Conservation (phyloP, 2,888 invertebrate species). For the Willowsia nigromaculata region DNA sequence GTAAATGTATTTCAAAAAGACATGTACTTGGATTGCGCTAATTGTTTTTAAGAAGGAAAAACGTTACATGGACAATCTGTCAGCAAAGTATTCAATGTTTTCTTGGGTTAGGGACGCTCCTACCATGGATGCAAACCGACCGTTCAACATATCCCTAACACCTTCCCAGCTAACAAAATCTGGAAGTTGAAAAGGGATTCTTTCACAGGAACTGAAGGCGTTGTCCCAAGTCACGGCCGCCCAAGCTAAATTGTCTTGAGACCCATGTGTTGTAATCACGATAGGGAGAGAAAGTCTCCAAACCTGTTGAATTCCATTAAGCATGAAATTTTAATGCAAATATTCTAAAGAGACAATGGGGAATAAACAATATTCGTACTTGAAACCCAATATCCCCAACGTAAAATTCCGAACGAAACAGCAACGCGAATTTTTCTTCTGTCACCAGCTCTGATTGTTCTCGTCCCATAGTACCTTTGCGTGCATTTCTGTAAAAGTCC, state of each 20-base stretch:
- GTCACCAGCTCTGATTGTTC: constrained; percentile 34
- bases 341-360: neutral
- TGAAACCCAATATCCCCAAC: constrained; percentile 25
- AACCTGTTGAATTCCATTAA: neutral
- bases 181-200: constrained; percentile 36
- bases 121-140: neutral
- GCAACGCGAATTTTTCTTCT: constrained; percentile 30
- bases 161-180: constrained; percentile 29
- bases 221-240: constrained; percentile 44
- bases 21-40: neutral
- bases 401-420: constrained; percentile 25
- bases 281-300: constrained; percentile 38
- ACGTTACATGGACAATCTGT: constrained; percentile 8
- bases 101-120: constrained; percentile 1
- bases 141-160: constrained; percentile 16
- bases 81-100: constrained; percentile 24
- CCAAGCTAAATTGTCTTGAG: constrained; percentile 36
- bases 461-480: neutral
- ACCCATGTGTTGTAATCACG: constrained; percentile 40
- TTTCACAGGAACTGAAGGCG: neutral
- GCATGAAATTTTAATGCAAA: neutral
- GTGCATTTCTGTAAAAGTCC: neutral
- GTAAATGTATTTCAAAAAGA: neutral
- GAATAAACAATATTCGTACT: constrained; percentile 11
- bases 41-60: neutral